Conservation (phyloP, 2,113 vertebrate genomes). For the Strigops habroptila region DNA sequence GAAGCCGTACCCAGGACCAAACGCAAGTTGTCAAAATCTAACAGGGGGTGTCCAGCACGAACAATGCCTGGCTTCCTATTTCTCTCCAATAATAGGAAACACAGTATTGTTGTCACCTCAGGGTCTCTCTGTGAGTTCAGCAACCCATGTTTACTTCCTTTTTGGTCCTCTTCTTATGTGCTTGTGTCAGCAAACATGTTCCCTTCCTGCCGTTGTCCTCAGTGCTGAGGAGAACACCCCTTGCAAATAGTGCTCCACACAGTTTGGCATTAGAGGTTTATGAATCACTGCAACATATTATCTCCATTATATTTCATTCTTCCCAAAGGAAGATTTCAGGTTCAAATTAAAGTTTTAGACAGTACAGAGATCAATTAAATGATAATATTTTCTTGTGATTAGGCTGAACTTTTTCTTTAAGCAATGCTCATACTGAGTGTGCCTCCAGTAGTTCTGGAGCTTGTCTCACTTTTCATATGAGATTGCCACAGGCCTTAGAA, state of each 20-base stretch:
- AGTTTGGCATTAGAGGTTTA: neutral
- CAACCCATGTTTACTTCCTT: neutral
- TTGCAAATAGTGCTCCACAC: neutral
- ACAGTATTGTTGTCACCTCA: neutral
- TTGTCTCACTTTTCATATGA: neutral
- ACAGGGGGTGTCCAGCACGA: neutral
- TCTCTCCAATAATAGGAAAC: conserved; percentile 14
- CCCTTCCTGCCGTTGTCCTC: conserved; percentile 30
- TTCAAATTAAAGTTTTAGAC: conserved; percentile 2
- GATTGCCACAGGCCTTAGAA: neutral
- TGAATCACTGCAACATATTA: neutral
- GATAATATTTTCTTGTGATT: neutral
- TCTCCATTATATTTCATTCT: neutral
- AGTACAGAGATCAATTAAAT: conserved; percentile 4
- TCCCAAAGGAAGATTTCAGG: neutral
- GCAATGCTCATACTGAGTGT: neutral
- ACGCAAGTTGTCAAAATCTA: neutral
- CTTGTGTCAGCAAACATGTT: neutral
- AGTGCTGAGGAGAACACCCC: neutral
- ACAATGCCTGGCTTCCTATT: conserved; percentile 31
- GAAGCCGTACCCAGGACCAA: neutral
- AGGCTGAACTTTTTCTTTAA: neutral
- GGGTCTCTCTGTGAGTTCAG: neutral
- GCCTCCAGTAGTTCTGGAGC: neutral
- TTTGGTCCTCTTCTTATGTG: neutral